A percentile compares a stretch with the other conserved stretches of the same genome.
Conservation (phyloP, 2,888 invertebrate genomes). For the Thecophora atra region DNA sequence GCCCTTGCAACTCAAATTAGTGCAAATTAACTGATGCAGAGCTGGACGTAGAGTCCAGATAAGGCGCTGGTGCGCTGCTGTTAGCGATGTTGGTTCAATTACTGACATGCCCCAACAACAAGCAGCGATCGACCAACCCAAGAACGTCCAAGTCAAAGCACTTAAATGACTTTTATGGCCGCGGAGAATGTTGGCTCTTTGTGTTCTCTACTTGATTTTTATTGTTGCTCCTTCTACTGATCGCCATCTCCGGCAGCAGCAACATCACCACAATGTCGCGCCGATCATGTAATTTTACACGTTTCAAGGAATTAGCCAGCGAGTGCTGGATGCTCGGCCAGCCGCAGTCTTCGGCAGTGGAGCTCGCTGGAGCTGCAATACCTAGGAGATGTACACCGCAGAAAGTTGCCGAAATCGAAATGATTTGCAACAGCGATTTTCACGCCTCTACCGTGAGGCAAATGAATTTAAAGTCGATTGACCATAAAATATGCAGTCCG, state of each 20-base stretch:
- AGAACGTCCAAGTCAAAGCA: constrained; percentile 36
- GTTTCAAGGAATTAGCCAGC: constrained; percentile 36
- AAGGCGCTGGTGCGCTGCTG: constrained; percentile 39
- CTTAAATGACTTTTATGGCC: constrained; percentile 47
- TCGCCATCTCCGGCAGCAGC: constrained; percentile 11
- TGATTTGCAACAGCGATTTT: constrained; percentile 48
- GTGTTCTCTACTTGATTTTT: constrained; percentile 48
- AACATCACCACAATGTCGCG: constrained; percentile 43
- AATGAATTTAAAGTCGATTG: constrained; percentile 50
- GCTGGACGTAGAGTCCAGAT: constrained; percentile 29
- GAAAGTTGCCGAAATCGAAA: constrained; percentile 50
- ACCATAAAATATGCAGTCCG: constrained; percentile 38
- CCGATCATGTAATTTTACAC: constrained; percentile 51
- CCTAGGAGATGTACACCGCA: constrained; percentile 16
- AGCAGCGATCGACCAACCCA: neutral
- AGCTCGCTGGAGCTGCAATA: neutral
- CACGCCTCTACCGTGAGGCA: constrained; percentile 50
- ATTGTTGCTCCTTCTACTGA: constrained; percentile 39
- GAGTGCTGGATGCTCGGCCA: constrained; percentile 35
- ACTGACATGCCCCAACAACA: constrained; percentile 40
- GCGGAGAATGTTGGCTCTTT: constrained; percentile 38
- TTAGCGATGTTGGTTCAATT: constrained; percentile 45
- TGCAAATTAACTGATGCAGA: constrained; percentile 47
- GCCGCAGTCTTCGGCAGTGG: constrained; percentile 8
- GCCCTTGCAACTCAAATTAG: constrained; percentile 50